Base-by-base conservation (phyloP, 2,797 vertebrate genomes). In the Lateolabrax maculatus region DNA sequence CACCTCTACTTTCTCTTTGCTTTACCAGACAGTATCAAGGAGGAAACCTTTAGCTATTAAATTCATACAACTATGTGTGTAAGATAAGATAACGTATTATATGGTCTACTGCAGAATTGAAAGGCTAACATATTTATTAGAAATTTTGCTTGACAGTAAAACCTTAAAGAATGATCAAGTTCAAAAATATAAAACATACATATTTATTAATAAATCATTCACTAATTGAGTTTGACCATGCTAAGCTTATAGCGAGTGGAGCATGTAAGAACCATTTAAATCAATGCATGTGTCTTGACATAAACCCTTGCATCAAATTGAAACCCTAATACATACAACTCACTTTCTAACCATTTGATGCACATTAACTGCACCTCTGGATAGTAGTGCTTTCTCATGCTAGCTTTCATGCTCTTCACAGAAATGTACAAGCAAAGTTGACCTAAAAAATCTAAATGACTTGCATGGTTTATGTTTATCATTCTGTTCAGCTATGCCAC, bases 1-100 rank as follows among this genome's bases (percentile, higher is more conserved):
- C 10, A 39, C 31, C 51, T 51, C 25, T 65, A 61, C 48, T 60
- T 60, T 48, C n/a, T 65, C 37, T 71, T 71, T 6, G 60, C 23
- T 53, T n/a, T 60, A 13, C 12, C 36, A 4, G 15, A 6, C 39
- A 11, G n/a, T 34, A 21, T 34, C 18, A 57, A 41, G 15, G 11
- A 36, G n/a, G 16, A 73, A 46, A 23, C 15, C 25, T 56, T 23
- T 25, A 7, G 16, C 2, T 9, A 13, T 49, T 31, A 41, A 37
- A 29, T 49, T 5, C 48, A 53, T 55, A 41, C 25, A 61, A 12
- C 25, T 10, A 27, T 46, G 29, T 18, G 5, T 21, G 19, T 25
- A n/a, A n/a, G n/a, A n/a, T n/a, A 12, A 55, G 16, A 19, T 19
- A 18, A 48, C 3, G 6, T 8, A 55, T 53, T n/a, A 36, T 7